phyloP scores from a whole-genome alignment of 2,113 vertebrate species.

The Zapornia atra region DNA sequence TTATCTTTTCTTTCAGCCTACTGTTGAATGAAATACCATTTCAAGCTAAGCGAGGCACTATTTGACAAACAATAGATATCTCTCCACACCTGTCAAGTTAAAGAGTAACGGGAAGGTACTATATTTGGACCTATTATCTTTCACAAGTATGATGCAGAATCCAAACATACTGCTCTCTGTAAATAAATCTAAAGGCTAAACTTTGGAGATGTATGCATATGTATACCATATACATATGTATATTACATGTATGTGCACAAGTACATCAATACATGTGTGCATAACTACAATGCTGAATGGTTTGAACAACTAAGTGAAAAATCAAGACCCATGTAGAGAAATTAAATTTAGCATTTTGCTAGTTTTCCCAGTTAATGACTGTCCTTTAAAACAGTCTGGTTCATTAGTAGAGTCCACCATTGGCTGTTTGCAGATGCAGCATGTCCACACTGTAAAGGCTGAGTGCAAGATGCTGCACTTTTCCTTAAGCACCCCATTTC shows the following conservation, averaged over 20 bases:
- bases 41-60: neutral
- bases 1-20: neutral
- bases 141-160: slow-evolving; percentile 52
- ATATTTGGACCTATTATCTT: slow-evolving; percentile 21
- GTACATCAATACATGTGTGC: neutral
- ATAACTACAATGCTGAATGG: neutral
- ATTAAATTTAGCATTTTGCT: neutral
- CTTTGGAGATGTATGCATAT: neutral
- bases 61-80: slow-evolving; percentile 54
- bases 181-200: slow-evolving; percentile 62
- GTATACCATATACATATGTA: neutral
- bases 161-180: slow-evolving; percentile 34
- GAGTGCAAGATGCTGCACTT: neutral
- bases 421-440: neutral
- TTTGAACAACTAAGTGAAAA: slow-evolving; percentile 45
- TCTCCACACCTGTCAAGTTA: slow-evolving; percentile 54
- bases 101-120: slow-evolving; percentile 57
- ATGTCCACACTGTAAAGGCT: neutral
- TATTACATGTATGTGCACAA: neutral
- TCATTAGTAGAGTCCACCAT: neutral
- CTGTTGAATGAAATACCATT: neutral
- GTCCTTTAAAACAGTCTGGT: neutral
- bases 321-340: slow-evolving; percentile 16
- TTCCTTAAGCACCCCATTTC: neutral
- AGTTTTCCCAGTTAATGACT: neutral